Base-by-base conservation (phyloP, 2,113 vertebrate genomes). In the Isichthys henryi region DNA sequence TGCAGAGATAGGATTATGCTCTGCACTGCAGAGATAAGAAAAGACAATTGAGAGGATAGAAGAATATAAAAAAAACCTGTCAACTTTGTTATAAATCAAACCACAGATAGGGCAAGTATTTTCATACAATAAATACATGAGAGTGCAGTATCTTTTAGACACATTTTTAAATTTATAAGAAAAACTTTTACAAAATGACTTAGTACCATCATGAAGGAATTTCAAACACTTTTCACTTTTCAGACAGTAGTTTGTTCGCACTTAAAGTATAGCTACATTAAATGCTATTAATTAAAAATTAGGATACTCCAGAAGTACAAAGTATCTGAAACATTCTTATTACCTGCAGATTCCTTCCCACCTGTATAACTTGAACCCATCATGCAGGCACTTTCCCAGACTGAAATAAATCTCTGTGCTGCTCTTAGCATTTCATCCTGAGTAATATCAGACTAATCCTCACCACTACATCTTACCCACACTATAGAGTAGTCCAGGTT, bases 71-170 rank as follows among this genome's bases (percentile, higher is more conserved):
- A 87, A 88, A 88, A 58, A 50, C 6, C 49, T 87, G 87, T 88
- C 87, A 88, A 66, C 53, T 88, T 66, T 88, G 31, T 62, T 62
- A 62, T 88, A 62, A 62, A 62, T 62, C 87, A 88, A 87, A 88
- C 35, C 87, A 88, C 27, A 88, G 43, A 70, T 87, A 53, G 48
- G 49, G 85, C 5, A 53, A 89, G 48, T 83, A 83, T 52, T 49
- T 82, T 84, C 21, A 35, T 17, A 89, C 45, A 43, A 56, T 53
- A 83, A 53, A 53, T 43, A 53, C 45, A 53, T 4, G 39, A 10
- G 31, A 56, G 48, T 49, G 49, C 43, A 80, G 46, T 10, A 5
- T 31, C 83, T 27, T 49, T 50, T 84, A 84, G 48, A 11, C 11
- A 86, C 83, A 86, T 50, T 86, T 86, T 86, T 70, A 70, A 50